Conservation (phyloP, 2,113 vertebrate species). For the Macaca nemestrina region DNA sequence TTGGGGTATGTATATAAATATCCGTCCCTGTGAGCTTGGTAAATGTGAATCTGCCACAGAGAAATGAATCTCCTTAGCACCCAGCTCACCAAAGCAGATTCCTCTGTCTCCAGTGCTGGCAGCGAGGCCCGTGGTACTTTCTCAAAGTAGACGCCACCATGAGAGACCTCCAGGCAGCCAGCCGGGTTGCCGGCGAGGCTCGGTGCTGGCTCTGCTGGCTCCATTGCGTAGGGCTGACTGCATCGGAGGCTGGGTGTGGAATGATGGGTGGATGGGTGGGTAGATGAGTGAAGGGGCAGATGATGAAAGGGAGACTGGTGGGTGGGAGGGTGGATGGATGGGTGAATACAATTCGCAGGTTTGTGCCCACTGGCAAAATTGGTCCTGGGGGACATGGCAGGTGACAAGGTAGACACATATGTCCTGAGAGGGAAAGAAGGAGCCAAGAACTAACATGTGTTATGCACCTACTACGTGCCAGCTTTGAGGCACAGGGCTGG, state of each 20-base stretch:
- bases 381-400: not conserved
- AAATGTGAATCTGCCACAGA: conserved; percentile 36
- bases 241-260: not conserved
- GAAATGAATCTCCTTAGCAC: conserved; percentile 3
- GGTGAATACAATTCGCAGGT: not conserved
- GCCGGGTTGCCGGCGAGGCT: not conserved
- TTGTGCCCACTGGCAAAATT: not conserved
- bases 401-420: not conserved
- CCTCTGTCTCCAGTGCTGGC: not conserved
- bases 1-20: conserved; percentile 26
- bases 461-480: not conserved
- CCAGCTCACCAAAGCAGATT: not conserved
- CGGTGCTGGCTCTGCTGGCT: not conserved
- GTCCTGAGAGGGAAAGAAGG: not conserved
- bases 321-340: not conserved
- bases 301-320: not conserved
- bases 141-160: not conserved
- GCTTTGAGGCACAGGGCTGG: not conserved
- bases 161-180: not conserved
- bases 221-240: not conserved
- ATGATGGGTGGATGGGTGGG: not conserved
- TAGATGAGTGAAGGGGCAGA: not conserved
- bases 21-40: conserved; percentile 51
- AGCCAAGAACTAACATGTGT: not conserved
- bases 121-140: not conserved